phyloP scores from a whole-genome alignment of 2,797 vertebrate species.

The Platyrinchus mystaceus region DNA sequence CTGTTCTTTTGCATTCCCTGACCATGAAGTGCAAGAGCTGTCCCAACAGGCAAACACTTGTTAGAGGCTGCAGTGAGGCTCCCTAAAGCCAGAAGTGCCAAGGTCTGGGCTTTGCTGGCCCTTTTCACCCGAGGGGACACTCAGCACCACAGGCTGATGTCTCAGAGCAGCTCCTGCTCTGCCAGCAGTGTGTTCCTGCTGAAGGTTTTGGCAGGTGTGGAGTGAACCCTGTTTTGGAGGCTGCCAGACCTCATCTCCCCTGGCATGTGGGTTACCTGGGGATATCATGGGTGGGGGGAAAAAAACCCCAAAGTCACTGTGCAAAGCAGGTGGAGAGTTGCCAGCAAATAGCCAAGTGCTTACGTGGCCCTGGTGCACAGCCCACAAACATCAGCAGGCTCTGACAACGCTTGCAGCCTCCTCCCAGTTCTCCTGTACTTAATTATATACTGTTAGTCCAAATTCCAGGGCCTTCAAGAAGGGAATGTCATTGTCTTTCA shows the following conservation, averaged over 20 bases:
- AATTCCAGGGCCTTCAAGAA: background rate
- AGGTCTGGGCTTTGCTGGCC: background rate
- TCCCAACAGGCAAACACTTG: background rate
- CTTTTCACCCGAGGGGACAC: background rate
- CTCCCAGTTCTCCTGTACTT: conserved; percentile 18
- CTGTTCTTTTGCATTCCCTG: background rate
- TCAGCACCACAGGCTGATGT: background rate
- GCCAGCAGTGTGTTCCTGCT: background rate
- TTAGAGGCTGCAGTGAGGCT: background rate
- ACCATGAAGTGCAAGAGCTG: background rate
- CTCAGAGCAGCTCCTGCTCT: background rate
- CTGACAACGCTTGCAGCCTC: background rate
- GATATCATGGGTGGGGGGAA: accelerated
- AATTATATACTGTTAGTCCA: background rate
- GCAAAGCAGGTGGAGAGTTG: background rate
- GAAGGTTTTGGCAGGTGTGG: background rate
- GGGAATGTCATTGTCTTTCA: background rate
- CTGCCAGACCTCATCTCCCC: background rate
- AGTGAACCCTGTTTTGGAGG: background rate
- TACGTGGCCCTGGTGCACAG: background rate
- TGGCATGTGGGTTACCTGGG: background rate
- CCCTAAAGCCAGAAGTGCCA: background rate
- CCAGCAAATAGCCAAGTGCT: background rate
- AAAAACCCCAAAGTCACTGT: background rate
- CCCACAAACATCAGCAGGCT: background rate